These are phyloP conservation scores for Cheiracanthium punctorium DNA, from an alignment of 2,888 invertebrate species.

Conservation along the genomic window DNA sequence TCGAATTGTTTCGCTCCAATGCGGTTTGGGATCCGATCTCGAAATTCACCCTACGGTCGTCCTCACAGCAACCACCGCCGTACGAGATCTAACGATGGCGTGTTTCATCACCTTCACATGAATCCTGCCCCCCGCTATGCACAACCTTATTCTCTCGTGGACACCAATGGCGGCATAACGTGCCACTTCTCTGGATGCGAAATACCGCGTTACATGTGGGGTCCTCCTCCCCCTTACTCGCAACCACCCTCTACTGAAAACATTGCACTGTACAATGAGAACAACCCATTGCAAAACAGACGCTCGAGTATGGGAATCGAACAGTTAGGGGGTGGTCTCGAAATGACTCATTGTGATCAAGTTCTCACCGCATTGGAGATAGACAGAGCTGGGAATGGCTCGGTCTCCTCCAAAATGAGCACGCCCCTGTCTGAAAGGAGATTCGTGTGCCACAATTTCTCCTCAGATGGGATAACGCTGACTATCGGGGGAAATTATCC, in stretches of 20 bases:
- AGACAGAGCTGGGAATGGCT: slow-evolving; percentile 46
- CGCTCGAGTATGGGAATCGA: slow-evolving; percentile 17
- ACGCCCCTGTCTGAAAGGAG: slow-evolving; percentile 71
- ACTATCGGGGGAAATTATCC: slow-evolving; percentile 63
- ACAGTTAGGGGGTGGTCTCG: slow-evolving; percentile 19
- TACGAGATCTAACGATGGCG: slow-evolving; percentile 71
- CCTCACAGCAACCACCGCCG: slow-evolving; percentile 53
- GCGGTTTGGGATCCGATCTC: slow-evolving; percentile 42
- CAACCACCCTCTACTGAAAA: slow-evolving; percentile 72
- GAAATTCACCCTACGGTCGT: slow-evolving; percentile 53
- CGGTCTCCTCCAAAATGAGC: slow-evolving; percentile 67
- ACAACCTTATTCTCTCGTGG: slow-evolving; percentile 53
- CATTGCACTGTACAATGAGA: slow-evolving; percentile 31
- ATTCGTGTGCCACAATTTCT: slow-evolving; percentile 70
- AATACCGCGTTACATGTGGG: slow-evolving; percentile 81
- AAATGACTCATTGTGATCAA: slow-evolving; percentile 33
- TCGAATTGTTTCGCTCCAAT: slow-evolving; percentile 41
- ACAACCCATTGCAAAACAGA: slow-evolving; percentile 10
- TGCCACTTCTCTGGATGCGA: slow-evolving; percentile 60
- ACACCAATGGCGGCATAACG: slow-evolving; percentile 31
- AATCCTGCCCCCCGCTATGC: slow-evolving; percentile 56
- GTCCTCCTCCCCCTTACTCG: slow-evolving; percentile 89
- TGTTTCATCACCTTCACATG: slow-evolving; percentile 71
- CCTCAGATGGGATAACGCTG: slow-evolving; percentile 70
- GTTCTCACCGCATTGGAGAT: slow-evolving; percentile 43